These are phyloP conservation scores for Trilocha varians DNA, from an alignment of 2,888 invertebrate species.

Conservation along the genomic window DNA sequence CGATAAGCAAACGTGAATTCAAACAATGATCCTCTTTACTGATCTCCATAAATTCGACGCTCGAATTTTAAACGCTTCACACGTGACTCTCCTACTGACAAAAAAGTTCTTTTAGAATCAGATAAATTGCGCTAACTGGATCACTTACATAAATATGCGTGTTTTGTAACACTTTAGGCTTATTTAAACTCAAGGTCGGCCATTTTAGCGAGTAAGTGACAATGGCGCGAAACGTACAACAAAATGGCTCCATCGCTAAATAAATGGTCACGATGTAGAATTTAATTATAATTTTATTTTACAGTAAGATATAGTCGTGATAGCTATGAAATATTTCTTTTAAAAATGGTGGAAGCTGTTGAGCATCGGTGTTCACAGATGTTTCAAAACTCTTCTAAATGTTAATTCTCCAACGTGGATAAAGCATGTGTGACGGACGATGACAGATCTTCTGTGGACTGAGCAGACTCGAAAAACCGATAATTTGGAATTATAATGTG, in stretches of 20 bases:
- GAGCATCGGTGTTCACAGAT: too few relatives aligned
- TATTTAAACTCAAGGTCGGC: constrained; percentile 34
- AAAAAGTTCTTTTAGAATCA: not conserved
- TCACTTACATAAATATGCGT: constrained; percentile 15
- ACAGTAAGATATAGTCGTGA: too few relatives aligned
- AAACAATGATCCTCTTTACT: not conserved
- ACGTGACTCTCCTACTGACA: not conserved
- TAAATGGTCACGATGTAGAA: constrained; percentile 32
- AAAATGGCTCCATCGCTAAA: constrained; percentile 33
- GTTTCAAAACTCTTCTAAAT: too few relatives aligned
- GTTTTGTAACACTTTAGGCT: constrained; percentile 23
- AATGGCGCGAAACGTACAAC: constrained; percentile 35
- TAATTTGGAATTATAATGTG: too few relatives aligned
- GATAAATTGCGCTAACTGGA: constrained; percentile 9
- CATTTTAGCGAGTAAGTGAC: constrained; percentile 50
- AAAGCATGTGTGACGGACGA: too few relatives aligned
- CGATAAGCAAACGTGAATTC: not conserved
- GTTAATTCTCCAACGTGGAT: too few relatives aligned
- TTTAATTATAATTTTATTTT: not conserved
- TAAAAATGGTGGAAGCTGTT: too few relatives aligned
- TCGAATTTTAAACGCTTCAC: not conserved
- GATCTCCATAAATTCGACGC: not conserved
- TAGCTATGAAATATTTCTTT: too few relatives aligned
- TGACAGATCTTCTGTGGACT: too few relatives aligned
- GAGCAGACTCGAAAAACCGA: too few relatives aligned